Evolutionary conservation across 2,888 invertebrate species (phyloP), one percentile per base, ranked within the genome.

Genomic region (Hemicrepidius hirtus): DNA sequence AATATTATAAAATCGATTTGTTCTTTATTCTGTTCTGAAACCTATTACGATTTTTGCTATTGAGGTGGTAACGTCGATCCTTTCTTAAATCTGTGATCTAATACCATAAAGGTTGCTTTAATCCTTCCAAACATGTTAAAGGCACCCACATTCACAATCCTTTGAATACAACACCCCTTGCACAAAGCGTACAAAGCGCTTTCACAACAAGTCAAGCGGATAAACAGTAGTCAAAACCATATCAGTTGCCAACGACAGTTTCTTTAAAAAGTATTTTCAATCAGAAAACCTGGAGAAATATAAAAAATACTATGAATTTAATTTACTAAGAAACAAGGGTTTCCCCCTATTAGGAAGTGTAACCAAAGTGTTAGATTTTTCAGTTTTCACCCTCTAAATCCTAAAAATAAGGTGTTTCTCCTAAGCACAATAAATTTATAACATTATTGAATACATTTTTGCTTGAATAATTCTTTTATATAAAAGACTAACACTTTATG

Each of bases 131-230:
- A 69, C 55, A 59, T 41, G 35, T 68, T 46, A 37, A 68, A 73
- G 59, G 68, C 66, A 66, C 53, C 64, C 73, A 69, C 69, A 68
- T 53, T 55, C 32, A 44, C 67, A 74, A 74, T 74, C 74, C 74
- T 74, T 74, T 74, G 71, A 74, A 74, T 74, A 68, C 68, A 74
- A 67, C 74, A 63, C 69, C 53, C 41, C n/a, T n/a, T 40, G 40
- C 46, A 70, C 55, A 70, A 70, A 59, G 66, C 37, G 16, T 32
- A 65, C 59, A 60, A 71, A 62, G 46, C 44, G 44, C 71, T 71
- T 74, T 71, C 59, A 65, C 20, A 53, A 59, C 50, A 74, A 71
- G 74, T 74, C 74, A 71, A 55, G 59, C 74, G 71, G 24, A 68
- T 65, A 74, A 63, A 57, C 69, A 55, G 62, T 49, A 57, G 71